These are phyloP conservation scores for Maccullochella peelii DNA, from an alignment of 2,113 vertebrate species.

Conservation along the genomic window DNA sequence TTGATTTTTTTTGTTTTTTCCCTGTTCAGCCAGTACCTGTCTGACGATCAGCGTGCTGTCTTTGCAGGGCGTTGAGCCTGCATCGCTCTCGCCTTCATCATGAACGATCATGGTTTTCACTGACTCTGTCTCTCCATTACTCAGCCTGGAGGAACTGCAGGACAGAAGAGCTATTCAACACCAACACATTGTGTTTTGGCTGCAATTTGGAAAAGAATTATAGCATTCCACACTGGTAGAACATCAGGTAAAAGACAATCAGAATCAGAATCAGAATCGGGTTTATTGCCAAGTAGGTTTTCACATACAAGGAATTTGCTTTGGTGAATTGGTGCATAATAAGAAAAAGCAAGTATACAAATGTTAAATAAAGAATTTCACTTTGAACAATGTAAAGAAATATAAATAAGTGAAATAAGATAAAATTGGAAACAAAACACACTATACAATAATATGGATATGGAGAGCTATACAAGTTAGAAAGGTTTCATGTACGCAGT, in stretches of 20 bases:
- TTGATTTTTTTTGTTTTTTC: too few species aligned
- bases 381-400: too few species aligned
- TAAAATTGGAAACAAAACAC: too few species aligned
- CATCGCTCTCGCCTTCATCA: slow-evolving; percentile 93
- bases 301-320: too few species aligned
- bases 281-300: too few species aligned
- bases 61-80: slow-evolving; percentile 94
- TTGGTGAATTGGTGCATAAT: too few species aligned
- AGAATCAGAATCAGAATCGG: too few species aligned
- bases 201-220: background rate
- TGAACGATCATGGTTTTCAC: slow-evolving; percentile 98
- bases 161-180: background rate
- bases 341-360: too few species aligned
- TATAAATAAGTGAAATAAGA: too few species aligned
- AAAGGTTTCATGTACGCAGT: background rate
- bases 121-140: slow-evolving; percentile 96
- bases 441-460: too few species aligned
- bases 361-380: too few species aligned
- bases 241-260: background rate
- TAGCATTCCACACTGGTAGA: background rate
- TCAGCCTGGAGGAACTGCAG: slow-evolving; percentile 89
- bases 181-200: background rate
- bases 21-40: slow-evolving; percentile 87
- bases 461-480: too few species aligned
- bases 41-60: slow-evolving; percentile 97